These are phyloP conservation scores for Pheosia gnoma DNA, from an alignment of 2,888 invertebrate species.

Conservation along the genomic window DNA sequence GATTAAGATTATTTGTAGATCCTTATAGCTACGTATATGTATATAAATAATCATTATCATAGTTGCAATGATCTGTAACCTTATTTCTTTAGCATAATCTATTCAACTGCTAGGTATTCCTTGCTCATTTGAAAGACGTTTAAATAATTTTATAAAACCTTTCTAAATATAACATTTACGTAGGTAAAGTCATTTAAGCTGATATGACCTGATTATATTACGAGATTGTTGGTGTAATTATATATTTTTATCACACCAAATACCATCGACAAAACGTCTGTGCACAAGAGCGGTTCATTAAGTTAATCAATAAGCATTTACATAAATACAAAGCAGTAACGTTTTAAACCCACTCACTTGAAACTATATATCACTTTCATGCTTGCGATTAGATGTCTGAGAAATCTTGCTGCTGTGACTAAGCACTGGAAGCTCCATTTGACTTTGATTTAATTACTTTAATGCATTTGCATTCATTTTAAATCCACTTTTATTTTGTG, in stretches of 20 bases:
- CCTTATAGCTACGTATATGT: too few relatives aligned
- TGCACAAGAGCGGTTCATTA: too few relatives aligned
- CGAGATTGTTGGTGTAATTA: background rate
- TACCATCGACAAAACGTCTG: too few relatives aligned
- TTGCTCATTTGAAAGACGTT: too few relatives aligned
- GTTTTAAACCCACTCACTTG: conserved; percentile 1
- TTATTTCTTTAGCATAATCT: too few relatives aligned
- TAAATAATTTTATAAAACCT: too few relatives aligned
- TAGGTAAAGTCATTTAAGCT: too few relatives aligned
- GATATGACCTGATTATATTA: conserved; percentile 18
- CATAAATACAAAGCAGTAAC: background rate
- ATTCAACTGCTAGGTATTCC: too few relatives aligned
- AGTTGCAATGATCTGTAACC: too few relatives aligned
- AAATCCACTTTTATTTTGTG: conserved; percentile 48
- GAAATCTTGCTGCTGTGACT: conserved; percentile 35
- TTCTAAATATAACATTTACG: too few relatives aligned
- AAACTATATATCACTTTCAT: conserved; percentile 34
- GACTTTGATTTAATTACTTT: conserved; percentile 50
- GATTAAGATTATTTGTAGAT: conserved; percentile 4
- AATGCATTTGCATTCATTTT: conserved; percentile 53
- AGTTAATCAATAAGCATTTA: background rate
- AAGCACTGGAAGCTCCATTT: conserved; percentile 36
- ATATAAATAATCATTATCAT: too few relatives aligned
- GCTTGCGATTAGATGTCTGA: conserved; percentile 31
- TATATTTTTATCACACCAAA: conserved; percentile 50